These are phyloP conservation scores for Mionectes olivaceus DNA, from an alignment of 2,797 vertebrate species.

Conservation along the genomic window DNA sequence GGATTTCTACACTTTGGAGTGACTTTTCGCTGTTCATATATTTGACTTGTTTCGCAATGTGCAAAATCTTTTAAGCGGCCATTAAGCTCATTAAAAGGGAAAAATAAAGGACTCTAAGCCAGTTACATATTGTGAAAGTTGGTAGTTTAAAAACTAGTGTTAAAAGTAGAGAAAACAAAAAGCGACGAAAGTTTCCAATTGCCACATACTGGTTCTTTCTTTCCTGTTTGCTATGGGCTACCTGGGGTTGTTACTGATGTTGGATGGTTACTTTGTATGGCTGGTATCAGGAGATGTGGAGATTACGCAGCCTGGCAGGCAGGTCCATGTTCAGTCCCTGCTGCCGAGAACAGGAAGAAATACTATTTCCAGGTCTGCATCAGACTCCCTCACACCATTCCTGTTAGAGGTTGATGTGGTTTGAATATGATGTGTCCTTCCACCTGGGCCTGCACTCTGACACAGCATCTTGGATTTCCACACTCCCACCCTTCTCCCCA, in stretches of 20 bases:
- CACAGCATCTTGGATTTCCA: conserved; percentile 10
- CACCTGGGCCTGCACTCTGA: not conserved
- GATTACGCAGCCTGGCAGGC: conserved; percentile 39
- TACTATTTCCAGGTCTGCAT: not conserved
- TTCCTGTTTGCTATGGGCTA: conserved; percentile 65
- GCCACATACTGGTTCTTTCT: conserved; percentile 62
- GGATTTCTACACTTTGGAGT: not conserved
- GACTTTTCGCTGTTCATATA: not conserved
- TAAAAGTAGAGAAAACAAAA: conserved; percentile 48
- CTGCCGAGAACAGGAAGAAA: conserved; percentile 58
- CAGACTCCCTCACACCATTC: not conserved
- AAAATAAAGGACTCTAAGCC: conserved; percentile 40
- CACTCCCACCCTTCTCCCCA: not conserved
- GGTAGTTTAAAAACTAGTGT: conserved; percentile 39
- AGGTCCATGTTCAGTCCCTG: conserved; percentile 29
- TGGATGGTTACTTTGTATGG: conserved; percentile 20
- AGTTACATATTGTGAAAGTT: conserved; percentile 27
- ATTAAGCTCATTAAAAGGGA: conserved; percentile 18
- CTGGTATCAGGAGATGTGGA: conserved; percentile 53
- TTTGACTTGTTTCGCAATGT: not conserved
- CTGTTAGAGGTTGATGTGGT: not conserved
- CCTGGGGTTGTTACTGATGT: not conserved
- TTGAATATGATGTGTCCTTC: not conserved
- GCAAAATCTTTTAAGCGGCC: not conserved
- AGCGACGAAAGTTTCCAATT: conserved; percentile 3